phyloP scores from a whole-genome alignment of 2,113 vertebrate genomes.

The Pluvialis apricaria region DNA sequence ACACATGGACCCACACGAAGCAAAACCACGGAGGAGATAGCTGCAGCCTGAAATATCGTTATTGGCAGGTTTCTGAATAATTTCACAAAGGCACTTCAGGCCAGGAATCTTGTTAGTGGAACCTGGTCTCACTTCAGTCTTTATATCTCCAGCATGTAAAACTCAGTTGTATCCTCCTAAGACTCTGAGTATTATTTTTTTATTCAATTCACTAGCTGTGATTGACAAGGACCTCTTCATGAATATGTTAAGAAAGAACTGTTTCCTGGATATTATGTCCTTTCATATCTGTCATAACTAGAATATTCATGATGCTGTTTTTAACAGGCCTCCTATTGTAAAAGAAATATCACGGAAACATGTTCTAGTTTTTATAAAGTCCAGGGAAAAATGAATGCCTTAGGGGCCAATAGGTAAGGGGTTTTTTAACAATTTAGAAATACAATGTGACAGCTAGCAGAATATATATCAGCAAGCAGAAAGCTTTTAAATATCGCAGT shows the following conservation, averaged over 20 bases:
- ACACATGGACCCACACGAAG: conserved; percentile 24
- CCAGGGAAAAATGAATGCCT: conserved; percentile 52
- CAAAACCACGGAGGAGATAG: background rate
- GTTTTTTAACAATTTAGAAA: conserved; percentile 58
- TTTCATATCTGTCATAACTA: conserved; percentile 67
- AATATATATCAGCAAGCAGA: conserved; percentile 52
- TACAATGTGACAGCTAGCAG: conserved; percentile 62
- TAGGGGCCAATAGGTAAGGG: conserved; percentile 1
- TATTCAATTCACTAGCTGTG: conserved; percentile 54
- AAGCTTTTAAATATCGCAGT: background rate
- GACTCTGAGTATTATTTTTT: conserved; percentile 38
- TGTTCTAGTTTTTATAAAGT: conserved; percentile 57
- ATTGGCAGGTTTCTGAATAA: conserved; percentile 53
- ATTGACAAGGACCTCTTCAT: conserved; percentile 64
- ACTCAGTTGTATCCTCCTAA: conserved; percentile 36
- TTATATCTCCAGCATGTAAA: conserved; percentile 56
- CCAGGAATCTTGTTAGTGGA: conserved; percentile 53
- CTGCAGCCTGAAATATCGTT: conserved; percentile 51
- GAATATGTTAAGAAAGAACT: conserved; percentile 37
- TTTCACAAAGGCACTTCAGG: conserved; percentile 50
- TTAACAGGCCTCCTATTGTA: conserved; percentile 51
- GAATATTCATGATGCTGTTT: conserved; percentile 71
- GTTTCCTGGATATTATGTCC: conserved; percentile 62
- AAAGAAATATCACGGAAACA: conserved; percentile 38
- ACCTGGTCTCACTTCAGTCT: conserved; percentile 9